phyloP scores from a whole-genome alignment of 1,140 invertebrate species.

The Magallana angulata region DNA sequence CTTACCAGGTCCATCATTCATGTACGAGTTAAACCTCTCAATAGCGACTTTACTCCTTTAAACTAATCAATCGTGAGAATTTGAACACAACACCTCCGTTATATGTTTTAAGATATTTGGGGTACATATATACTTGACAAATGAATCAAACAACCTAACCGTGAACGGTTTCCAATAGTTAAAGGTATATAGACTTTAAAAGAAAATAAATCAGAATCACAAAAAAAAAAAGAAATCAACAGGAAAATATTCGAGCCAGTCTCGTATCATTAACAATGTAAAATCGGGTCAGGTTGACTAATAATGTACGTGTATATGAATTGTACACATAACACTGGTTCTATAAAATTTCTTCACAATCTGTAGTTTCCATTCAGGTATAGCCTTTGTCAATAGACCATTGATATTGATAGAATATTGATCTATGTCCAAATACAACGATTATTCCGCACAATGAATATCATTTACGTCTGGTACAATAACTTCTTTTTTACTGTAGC shows the following conservation, averaged over 20 bases:
- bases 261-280: not conserved
- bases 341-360: not conserved
- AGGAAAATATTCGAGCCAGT: not conserved
- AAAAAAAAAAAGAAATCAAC: slow-evolving; percentile 5
- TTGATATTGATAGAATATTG: not conserved
- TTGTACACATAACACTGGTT: not conserved
- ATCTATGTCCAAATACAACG: not conserved
- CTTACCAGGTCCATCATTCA: not conserved
- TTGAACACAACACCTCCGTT: not conserved
- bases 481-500: not conserved
- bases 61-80: slow-evolving; percentile 28
- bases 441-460: not conserved
- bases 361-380: not conserved
- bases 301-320: not conserved
- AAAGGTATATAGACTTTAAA: slow-evolving; percentile 4
- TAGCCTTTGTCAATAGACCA: not conserved
- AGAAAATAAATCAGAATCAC: not conserved
- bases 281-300: not conserved
- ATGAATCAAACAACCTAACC: not conserved
- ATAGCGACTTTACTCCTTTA: not conserved
- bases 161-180: not conserved
- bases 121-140: not conserved
- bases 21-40: not conserved
- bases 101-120: not conserved
- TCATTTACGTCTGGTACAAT: not conserved